Evolutionary conservation across 2,797 vertebrate species (phyloP).

Genomic region (Macrochelys suwanniensis): DNA sequence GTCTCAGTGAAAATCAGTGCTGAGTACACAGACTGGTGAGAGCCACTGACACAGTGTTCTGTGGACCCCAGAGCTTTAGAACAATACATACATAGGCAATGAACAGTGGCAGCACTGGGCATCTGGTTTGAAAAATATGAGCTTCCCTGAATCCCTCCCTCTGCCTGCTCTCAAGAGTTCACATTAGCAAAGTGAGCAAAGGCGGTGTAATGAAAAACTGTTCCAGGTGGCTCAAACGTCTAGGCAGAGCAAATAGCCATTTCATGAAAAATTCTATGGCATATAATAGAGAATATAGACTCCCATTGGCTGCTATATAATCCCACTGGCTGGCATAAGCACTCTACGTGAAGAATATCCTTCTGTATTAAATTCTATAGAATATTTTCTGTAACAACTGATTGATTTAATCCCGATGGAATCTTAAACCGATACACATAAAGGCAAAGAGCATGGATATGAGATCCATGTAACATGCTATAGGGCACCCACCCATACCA

Average conservation of each 20-base stretch:
- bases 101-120: background rate
- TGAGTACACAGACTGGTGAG: background rate
- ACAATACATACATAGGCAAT: background rate
- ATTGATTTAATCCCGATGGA: conserved; percentile 9
- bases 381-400: background rate
- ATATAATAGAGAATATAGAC: background rate
- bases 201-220: conserved; percentile 19
- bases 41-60: background rate
- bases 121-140: background rate
- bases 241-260: conserved; percentile 1
- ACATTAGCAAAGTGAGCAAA: background rate
- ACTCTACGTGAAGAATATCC: background rate
- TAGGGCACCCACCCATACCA: too few species aligned
- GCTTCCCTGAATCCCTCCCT: background rate
- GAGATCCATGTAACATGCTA: background rate
- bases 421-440: background rate
- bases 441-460: background rate
- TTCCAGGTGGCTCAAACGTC: background rate
- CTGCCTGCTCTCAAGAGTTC: background rate
- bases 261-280: background rate
- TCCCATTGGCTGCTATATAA: background rate
- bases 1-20: background rate
- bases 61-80: background rate
- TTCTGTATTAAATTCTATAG: background rate
- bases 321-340: background rate